These are phyloP conservation scores for Dasypogon diadema DNA, from an alignment of 2,888 invertebrate species.

Conservation along the genomic window DNA sequence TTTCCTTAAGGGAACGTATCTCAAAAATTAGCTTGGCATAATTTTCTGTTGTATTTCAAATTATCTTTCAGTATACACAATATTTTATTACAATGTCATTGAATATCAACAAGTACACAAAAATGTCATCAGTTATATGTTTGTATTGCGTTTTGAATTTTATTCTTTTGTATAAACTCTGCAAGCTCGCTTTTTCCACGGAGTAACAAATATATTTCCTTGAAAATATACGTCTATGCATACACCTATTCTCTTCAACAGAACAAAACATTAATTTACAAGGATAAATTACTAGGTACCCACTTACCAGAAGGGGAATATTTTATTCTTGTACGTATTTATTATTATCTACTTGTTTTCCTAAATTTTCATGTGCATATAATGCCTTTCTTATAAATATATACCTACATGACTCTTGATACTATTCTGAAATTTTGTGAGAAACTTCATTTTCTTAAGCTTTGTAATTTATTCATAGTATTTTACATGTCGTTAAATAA, in stretches of 20 bases:
- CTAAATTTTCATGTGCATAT: conserved; percentile 12
- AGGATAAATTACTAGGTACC: conserved; percentile 29
- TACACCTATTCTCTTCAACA: conserved; percentile 31
- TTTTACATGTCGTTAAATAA: no score
- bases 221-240: no score
- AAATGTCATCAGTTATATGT: conserved; percentile 41
- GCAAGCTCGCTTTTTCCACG: conserved; percentile 42
- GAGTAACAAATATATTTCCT: conserved; percentile 33
- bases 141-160: conserved; percentile 39
- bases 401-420: conserved; percentile 17
- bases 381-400: no score
- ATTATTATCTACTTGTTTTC: not conserved
- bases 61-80: conserved; percentile 48
- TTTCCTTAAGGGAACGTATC: conserved; percentile 12
- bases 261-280: conserved; percentile 46
- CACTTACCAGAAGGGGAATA: conserved; percentile 49
- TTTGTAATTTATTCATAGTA: no score
- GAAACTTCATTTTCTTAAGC: no score
- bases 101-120: conserved; percentile 57
- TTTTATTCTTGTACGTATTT: not conserved
- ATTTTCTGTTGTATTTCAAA: conserved; percentile 6
- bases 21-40: not conserved
- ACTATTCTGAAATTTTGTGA: not conserved
- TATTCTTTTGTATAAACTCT: conserved; percentile 53
- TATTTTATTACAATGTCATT: conserved; percentile 56